Evolutionary conservation across 2,888 invertebrate genomes (phyloP), one percentile per base, ranked within the genome.

Genomic region (Agonopterix subpropinquella): DNA sequence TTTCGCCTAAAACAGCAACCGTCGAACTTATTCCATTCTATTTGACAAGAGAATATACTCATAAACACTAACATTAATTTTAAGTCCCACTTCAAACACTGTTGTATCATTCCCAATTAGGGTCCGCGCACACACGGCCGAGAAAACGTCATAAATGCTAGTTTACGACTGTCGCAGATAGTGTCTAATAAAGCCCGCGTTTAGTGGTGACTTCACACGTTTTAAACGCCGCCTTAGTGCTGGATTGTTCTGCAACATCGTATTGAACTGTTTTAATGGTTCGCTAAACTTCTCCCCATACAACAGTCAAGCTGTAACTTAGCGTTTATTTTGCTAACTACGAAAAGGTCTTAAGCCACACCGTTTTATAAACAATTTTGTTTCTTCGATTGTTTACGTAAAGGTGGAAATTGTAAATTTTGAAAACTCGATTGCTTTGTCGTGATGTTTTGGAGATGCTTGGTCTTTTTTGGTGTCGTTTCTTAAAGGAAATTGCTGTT

Each of bases 41-140:
- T 39, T 18, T 41, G 41, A 48, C 45, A 42, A 36, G 18, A 47
- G 50, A 44, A 47, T 53, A 54, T 51, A 55, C 55, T 48, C 43
- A 50, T 57, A 53, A 57, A 57, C 39, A 39, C 39, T n/a, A 39
- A 52, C 53, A 48, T 15, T 37, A 41, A 46, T 50, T 50, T 52
- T 53, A 48, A 47, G 52, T 37, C 48, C 50, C 54, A 58, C 53
- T 58, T 57, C 49, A 51, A 50, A 55, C 49, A 42, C n/a, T 47
- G 53, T 64, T 70, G 67, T 70, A 58, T 67, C 57, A 63, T 67
- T 62, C 66, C 72, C 77, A 79, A 80, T 80, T 80, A 80, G 77
- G 69, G 58, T 65, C 64, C 64, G 64, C 62, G 64, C 64, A 64
- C 64, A 70, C 66, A 64, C 63, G 62, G 65, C 58, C 56, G 61